phyloP scores from a whole-genome alignment of 2,888 invertebrate genomes.

The Melangyna quadrimaculata region DNA sequence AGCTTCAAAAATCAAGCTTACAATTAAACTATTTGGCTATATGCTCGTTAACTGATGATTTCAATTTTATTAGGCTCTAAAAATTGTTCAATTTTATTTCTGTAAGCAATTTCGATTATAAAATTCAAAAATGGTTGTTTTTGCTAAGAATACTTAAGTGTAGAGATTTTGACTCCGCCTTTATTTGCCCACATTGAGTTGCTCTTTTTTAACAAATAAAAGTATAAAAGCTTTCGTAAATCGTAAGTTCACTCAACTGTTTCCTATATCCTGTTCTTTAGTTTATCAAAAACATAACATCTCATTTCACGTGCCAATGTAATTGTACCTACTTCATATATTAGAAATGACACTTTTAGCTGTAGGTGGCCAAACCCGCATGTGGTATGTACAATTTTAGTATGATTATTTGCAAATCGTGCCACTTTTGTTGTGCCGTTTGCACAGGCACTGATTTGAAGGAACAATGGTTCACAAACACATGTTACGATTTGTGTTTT shows the following conservation, averaged over 20 bases:
- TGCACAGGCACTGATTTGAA: slow-evolving; percentile 40
- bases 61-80: not conserved
- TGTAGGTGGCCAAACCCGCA: slow-evolving; percentile 52
- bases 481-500: not conserved
- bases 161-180: slow-evolving; percentile 58
- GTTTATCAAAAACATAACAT: too few species aligned
- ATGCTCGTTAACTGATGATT: too few species aligned
- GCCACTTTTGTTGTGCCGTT: slow-evolving; percentile 28
- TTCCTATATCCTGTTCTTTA: slow-evolving; percentile 28
- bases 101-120: not conserved
- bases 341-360: slow-evolving; percentile 49
- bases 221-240: slow-evolving; percentile 47
- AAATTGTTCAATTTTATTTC: not conserved
- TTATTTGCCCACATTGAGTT: slow-evolving; percentile 36
- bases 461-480: slow-evolving; percentile 3
- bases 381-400: slow-evolving; percentile 59
- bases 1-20: too few species aligned
- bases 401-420: slow-evolving; percentile 61
- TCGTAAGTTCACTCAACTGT: slow-evolving; percentile 39
- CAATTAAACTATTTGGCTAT: too few species aligned
- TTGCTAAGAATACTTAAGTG: slow-evolving; percentile 34
- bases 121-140: not conserved
- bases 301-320: slow-evolving; percentile 52
- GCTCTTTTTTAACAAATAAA: slow-evolving; percentile 1
- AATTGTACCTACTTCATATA: slow-evolving; percentile 53